Base-by-base conservation (phyloP, 2,888 invertebrate species). In the Junonia oenone region DNA sequence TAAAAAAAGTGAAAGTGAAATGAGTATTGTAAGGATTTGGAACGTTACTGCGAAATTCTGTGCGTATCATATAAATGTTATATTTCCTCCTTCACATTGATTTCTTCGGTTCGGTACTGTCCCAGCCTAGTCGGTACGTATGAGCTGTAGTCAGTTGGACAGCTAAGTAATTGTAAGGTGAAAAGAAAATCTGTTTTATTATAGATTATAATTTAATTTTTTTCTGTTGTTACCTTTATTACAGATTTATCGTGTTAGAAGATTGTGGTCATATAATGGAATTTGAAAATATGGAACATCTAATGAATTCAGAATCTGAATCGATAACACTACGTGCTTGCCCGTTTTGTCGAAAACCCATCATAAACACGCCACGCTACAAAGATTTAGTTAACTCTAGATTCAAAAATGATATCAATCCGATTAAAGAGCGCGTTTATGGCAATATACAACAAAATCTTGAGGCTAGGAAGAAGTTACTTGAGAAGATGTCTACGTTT, bases 331-430 rank as follows among this genome's bases (percentile, higher is more conserved):
- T 90, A n/a, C 76, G 75, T 1, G 60, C 71, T 0, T 94, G 94
- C 67, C 93, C 94, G 0, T 74, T 71, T 55, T 94, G 94, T 68
- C 92, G 91, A 50, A 91, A 91, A 14, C 84, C 91, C 0, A 92
- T 94, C 11, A 79, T 91, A 13, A 90, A 85, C 64, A 92, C 91
- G 1, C 76, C 80, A 40, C 85, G 93, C 13, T 94, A 92, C 73
- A 91, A 91, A 57, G 88, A 92, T 58, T 62, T 82, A 1, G 81
- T 93, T 51, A 82, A 86, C 69, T 61, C 64, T n/a, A 76, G 75
- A 55, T 73, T 84, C 38, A 76, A 70, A 55, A 67, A 68, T n/a
- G 80, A 85, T 50, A 83, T 91, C 14, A 83, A 84, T 53, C 78
- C 79, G 1, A 79, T 90, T 35, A 91, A 91, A 61, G 68, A 69